Percentiles rank a stretch among this genome's conserved stretches.
These are phyloP conservation scores for Phallusia fumigata DNA, from an alignment of 23 tunicate genomes.

Conservation along the genomic window DNA sequence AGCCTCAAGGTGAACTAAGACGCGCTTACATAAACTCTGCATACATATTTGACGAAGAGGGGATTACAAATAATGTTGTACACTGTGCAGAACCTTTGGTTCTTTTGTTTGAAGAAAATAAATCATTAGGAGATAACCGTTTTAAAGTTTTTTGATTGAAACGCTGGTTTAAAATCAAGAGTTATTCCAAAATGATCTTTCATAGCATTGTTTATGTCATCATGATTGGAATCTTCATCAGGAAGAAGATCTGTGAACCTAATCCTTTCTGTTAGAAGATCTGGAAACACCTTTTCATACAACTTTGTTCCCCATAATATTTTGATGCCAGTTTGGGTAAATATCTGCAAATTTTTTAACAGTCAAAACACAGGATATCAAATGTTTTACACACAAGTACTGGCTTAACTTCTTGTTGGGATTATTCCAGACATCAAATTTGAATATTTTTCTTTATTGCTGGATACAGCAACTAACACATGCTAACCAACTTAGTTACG, in stretches of 20 bases:
- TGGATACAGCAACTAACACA: too few species aligned
- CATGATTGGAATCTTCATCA: background rate
- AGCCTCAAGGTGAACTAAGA: background rate
- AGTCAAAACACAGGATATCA: too few species aligned
- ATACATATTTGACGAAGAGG: too few species aligned
- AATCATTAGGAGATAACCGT: background rate
- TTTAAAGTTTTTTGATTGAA: background rate
- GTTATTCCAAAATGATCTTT: background rate
- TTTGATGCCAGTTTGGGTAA: background rate
- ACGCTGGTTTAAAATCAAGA: background rate
- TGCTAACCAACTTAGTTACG: too few species aligned
- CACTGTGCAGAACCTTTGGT: too few species aligned
- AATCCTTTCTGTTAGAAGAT: background rate
- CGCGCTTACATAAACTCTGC: background rate
- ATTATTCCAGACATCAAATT: too few species aligned
- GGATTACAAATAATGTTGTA: background rate
- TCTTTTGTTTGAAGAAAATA: too few species aligned
- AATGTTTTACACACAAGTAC: too few species aligned
- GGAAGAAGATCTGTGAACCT: background rate
- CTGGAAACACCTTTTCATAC: background rate
- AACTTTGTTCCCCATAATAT: constrained; percentile 9
- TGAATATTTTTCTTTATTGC: too few species aligned
- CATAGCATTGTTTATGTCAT: background rate
- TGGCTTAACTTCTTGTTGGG: too few species aligned
- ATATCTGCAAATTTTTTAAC: background rate